Percentiles rank a stretch among this genome's conserved stretches.
These are phyloP conservation scores for Stramonita haemastoma DNA, from an alignment of 2,888 invertebrate species.

Conservation along the genomic window DNA sequence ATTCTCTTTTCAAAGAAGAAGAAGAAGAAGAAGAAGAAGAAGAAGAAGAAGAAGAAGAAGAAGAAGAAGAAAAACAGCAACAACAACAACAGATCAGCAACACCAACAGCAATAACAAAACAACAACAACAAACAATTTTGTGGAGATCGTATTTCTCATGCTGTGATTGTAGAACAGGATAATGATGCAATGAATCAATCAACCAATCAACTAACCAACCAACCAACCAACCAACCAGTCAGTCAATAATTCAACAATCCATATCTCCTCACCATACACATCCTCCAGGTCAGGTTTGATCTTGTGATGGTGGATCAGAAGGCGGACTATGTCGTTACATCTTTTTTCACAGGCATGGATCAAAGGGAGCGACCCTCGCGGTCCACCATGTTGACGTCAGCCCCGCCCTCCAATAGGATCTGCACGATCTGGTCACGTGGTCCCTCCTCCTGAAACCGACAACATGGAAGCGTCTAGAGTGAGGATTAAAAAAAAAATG, in stretches of 20 bases:
- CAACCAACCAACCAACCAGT: neutral
- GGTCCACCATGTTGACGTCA: slow-evolving; percentile 72
- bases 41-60: too few relatives aligned
- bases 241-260: neutral
- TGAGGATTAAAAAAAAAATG: too few relatives aligned
- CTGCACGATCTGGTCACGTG: slow-evolving; percentile 65
- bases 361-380: slow-evolving; percentile 70
- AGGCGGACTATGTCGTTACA: slow-evolving; percentile 73
- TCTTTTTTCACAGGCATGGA: slow-evolving; percentile 74
- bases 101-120: too few relatives aligned
- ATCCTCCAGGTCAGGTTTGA: slow-evolving; percentile 73
- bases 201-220: too few relatives aligned
- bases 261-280: slow-evolving; percentile 59
- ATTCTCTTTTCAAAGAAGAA: too few relatives aligned
- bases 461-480: neutral
- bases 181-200: too few relatives aligned
- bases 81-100: too few relatives aligned
- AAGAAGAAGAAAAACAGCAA: too few relatives aligned
- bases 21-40: too few relatives aligned
- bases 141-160: too few relatives aligned
- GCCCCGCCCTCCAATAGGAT: slow-evolving; percentile 70
- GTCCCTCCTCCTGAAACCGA: slow-evolving; percentile 69
- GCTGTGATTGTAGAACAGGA: too few relatives aligned
- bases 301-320: slow-evolving; percentile 70
- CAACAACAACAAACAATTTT: too few relatives aligned